These are phyloP conservation scores for Menidia beryllina DNA, from an alignment of 2,113 vertebrate species.

Conservation along the genomic window DNA sequence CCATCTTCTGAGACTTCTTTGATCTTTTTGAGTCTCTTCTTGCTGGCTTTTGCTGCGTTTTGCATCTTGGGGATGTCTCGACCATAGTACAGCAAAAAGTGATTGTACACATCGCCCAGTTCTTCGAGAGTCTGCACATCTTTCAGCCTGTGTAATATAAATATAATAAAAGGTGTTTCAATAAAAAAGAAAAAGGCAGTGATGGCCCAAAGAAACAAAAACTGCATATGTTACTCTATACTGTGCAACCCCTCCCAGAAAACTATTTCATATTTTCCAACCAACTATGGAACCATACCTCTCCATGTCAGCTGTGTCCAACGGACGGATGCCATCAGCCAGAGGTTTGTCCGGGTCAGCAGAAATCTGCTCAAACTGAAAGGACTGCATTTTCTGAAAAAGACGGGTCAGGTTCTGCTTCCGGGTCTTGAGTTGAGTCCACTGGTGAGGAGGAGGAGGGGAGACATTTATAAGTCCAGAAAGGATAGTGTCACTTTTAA, in stretches of 20 bases:
- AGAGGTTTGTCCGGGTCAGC: conserved; percentile 98
- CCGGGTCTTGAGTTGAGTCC: conserved; percentile 95
- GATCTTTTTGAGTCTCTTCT: conserved; percentile 90
- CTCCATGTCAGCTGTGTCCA: conserved; percentile 97
- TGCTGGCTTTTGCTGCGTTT: conserved; percentile 91
- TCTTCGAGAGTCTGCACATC: conserved; percentile 97
- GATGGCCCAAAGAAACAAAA: background rate
- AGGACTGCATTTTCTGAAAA: conserved; percentile 98
- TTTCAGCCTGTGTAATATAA: conserved; percentile 90
- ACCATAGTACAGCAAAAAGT: conserved; percentile 97
- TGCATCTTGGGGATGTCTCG: conserved; percentile 99
- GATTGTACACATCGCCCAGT: conserved; percentile 95
- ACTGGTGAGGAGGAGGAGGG: conserved; percentile 76
- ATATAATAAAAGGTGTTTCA: background rate
- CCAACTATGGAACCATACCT: conserved; percentile 77
- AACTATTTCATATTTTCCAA: no score
- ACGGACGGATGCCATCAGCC: conserved; percentile 93
- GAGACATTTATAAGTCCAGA: conserved; percentile 5
- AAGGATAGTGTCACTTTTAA: no score
- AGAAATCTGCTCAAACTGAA: conserved; percentile 97
- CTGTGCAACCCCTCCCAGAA: no score
- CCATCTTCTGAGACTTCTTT: conserved; percentile 91
- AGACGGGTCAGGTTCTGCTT: conserved; percentile 97
- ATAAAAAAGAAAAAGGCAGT: background rate
- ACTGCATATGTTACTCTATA: background rate